Conservation (phyloP, 2,113 vertebrate genomes). For the Gambusia holbrooki region DNA sequence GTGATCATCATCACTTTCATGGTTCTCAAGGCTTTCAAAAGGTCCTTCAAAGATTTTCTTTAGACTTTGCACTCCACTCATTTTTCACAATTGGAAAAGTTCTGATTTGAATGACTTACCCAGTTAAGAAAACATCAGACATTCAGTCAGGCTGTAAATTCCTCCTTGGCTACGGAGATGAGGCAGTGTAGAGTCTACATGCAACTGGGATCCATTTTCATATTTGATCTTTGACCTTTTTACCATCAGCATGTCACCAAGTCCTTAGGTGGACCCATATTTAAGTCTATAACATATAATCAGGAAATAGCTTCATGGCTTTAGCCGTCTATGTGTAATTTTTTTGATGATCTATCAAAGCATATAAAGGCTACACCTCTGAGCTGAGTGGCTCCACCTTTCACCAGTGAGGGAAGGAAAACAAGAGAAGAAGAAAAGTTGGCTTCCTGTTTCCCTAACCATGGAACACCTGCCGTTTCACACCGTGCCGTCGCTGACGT, state of each 20-base stretch:
- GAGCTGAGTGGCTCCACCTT: conserved; percentile 3
- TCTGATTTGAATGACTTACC: not conserved
- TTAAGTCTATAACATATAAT: not conserved
- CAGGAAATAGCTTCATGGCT: not conserved
- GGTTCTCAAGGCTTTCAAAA: too few species aligned
- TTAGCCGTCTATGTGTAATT: conserved; percentile 4
- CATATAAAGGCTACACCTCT: conserved; percentile 30
- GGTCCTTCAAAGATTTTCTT: not conserved
- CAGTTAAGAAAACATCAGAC: not conserved
- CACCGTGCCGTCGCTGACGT: conserved; percentile 48
- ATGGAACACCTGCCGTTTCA: conserved; percentile 67
- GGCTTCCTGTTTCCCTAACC: conserved; percentile 40
- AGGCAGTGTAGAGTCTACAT: too few species aligned
- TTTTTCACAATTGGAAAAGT: not conserved
- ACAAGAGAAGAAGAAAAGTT: conserved; percentile 24
- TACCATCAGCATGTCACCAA: not conserved
- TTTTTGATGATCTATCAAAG: not conserved
- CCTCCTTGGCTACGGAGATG: too few species aligned
- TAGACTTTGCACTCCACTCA: not conserved
- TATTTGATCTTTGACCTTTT: not conserved
- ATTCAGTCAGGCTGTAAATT: too few species aligned
- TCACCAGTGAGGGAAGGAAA: not conserved
- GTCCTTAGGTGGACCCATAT: not conserved
- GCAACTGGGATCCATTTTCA: too few species aligned
- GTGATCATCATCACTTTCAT: too few species aligned